Conservation (phyloP, 1,140 invertebrate species). For the Paralvinella palmiformis region DNA sequence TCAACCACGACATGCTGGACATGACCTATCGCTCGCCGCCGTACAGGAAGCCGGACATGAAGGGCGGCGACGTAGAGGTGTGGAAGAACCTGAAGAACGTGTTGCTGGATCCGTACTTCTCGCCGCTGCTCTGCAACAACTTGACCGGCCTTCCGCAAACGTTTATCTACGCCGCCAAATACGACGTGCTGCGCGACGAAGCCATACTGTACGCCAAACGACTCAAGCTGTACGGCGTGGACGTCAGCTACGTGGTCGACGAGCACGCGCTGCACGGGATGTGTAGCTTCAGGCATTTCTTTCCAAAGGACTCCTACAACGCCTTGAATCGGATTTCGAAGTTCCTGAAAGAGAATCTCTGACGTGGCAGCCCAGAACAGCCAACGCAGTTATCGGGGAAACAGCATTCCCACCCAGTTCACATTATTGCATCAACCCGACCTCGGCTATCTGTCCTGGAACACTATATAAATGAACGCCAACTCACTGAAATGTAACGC, state of each 20-base stretch:
- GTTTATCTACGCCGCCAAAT: conserved; percentile 17
- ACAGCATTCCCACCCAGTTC: no score
- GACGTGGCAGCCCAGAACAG: no score
- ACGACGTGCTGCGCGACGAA: conserved; percentile 23
- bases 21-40: conserved; percentile 17
- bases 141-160: conserved; percentile 15
- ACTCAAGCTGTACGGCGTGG: conserved; percentile 25
- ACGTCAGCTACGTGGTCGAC: conserved; percentile 35
- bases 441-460: no score
- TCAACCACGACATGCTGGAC: conserved; percentile 28
- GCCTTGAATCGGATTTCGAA: no score
- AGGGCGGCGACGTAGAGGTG: conserved; percentile 8
- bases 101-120: conserved; percentile 18
- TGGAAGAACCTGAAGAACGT: conserved; percentile 7
- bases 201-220: conserved; percentile 23
- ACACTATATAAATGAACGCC: no score
- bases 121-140: conserved; percentile 18
- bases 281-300: neutral
- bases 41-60: neutral
- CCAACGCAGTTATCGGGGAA: no score
- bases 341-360: no score
- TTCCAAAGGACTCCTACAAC: no score
- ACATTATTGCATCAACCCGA: no score
- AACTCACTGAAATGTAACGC: no score
- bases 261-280: conserved; percentile 28